A percentile compares a stretch with the other conserved stretches of the same genome.
These are phyloP conservation scores for Sander vitreus DNA, from an alignment of 2,113 vertebrate species.

Conservation along the genomic window DNA sequence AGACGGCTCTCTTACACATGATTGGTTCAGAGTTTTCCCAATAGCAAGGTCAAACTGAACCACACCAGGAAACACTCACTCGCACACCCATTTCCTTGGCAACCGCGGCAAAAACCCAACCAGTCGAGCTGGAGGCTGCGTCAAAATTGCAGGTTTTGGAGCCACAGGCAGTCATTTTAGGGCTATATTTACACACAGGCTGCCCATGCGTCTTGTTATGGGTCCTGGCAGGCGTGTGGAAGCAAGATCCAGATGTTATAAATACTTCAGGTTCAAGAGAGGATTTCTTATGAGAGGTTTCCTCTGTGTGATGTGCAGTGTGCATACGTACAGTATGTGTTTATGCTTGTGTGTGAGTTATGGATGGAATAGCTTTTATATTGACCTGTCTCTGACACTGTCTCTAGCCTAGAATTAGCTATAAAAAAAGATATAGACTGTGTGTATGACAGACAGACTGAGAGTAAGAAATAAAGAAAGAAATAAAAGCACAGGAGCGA, in stretches of 20 bases:
- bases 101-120: conserved; percentile 64
- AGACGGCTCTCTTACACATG: conserved; percentile 33
- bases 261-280: conserved; percentile 58
- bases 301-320: conserved; percentile 53
- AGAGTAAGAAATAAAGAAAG: not conserved
- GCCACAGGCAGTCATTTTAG: conserved; percentile 72
- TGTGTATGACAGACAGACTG: conserved; percentile 20
- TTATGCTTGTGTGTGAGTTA: conserved; percentile 2
- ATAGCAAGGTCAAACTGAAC: conserved; percentile 48
- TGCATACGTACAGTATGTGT: conserved; percentile 3
- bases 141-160: conserved; percentile 76
- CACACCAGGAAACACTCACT: conserved; percentile 50
- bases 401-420: conserved; percentile 49
- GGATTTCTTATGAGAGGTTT: conserved; percentile 55
- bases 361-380: conserved; percentile 34
- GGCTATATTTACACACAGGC: conserved; percentile 78
- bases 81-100: conserved; percentile 47
- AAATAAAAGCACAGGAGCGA: not conserved
- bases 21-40: conserved; percentile 45
- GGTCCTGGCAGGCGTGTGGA: conserved; percentile 46
- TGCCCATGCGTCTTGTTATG: conserved; percentile 60
- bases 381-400: conserved; percentile 75
- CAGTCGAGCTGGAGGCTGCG: conserved; percentile 59
- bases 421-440: conserved; percentile 53
- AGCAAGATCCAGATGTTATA: conserved; percentile 72